These are phyloP conservation scores for Actinostola sp. DNA, from an alignment of 92 coral and sea anemone genomes.

Conservation along the genomic window DNA sequence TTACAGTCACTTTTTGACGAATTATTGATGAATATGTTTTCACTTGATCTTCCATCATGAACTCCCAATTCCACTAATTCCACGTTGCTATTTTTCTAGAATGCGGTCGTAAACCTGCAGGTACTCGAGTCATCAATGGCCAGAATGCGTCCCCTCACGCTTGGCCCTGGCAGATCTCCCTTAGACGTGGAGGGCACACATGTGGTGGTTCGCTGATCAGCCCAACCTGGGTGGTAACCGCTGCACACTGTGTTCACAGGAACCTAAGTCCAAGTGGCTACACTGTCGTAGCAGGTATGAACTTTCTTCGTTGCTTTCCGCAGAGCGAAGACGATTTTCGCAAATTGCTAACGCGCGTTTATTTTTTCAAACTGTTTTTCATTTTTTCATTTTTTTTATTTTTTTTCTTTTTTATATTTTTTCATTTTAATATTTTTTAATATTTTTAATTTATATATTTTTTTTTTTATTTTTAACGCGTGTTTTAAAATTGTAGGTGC, in stretches of 20 bases:
- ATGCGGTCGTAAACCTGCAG: constrained; percentile 25
- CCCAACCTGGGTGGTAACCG: constrained; percentile 29
- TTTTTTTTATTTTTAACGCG: neutral
- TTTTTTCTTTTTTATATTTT: no score
- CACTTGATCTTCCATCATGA: no score
- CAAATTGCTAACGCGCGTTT: no score
- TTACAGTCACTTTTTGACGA: neutral
- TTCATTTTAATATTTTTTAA: no score
- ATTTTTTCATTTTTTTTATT: no score
- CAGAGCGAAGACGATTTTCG: no score
- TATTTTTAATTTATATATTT: no score
- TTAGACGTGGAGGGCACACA: constrained; percentile 22
- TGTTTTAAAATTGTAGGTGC: constrained; percentile 13
- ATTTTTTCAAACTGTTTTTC: no score
- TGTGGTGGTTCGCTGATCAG: constrained; percentile 34
- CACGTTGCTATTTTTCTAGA: neutral
- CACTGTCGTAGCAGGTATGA: constrained; percentile 26
- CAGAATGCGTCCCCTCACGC: constrained; percentile 22
- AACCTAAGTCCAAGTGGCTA: constrained; percentile 22
- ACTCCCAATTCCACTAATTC: neutral
- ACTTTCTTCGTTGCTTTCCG: no score
- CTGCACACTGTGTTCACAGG: constrained; percentile 34
- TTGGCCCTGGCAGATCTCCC: constrained; percentile 41
- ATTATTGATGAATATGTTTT: neutral
- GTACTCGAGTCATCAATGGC: constrained; percentile 30